Base-by-base conservation (phyloP, 1,140 invertebrate species). In the Macrobrachium rosenbergii region DNA sequence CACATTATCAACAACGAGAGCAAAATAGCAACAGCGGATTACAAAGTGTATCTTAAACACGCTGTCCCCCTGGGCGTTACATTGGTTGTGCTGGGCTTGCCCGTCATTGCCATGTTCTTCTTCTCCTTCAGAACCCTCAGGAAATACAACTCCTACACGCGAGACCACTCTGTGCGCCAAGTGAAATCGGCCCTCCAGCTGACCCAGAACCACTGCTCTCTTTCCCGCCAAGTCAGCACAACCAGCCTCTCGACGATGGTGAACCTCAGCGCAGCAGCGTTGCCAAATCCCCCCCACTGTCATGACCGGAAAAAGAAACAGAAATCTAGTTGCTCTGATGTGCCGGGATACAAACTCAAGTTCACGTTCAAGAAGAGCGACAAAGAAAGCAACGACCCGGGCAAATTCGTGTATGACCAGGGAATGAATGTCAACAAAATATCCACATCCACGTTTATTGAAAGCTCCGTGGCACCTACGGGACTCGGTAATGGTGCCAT, bases 1-100 rank as follows among this genome's bases (percentile, higher is more conserved):
- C 88, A 89, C 72, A 89, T 89, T 62, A 89, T 89, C 67, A 89
- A 89, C 73, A 89, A 81, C 69, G 88, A 89, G 73, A 89, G 88
- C 83, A 89, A 89, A 79, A 89, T 89, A 43, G 88, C 88, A n/a
- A 89, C 80, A 28, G 88, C 83, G 12, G 84, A 89, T 45, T 89
- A 89, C 81, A 86, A 83, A 17, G 88, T 89, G 69, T 89, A 89
- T 79, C 79, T 89, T 69, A 84, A 73, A 73, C 83, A 89, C 28
- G 80, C 62, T 0, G 88, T 89, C 23, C 88, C 88, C 1, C 60
- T 89, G 60, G 67, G 60, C 28, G 83, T 89, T n/a, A 89, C 88
- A 10, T 21, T 86, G 62, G 83, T 89, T 67, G 82, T 89, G 17
- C 60, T 86, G 28, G 88, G 59, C 37, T 58, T 89, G 16, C 88